phyloP scores from a whole-genome alignment of 2,888 invertebrate genomes.

The Ariolimax columbianus region DNA sequence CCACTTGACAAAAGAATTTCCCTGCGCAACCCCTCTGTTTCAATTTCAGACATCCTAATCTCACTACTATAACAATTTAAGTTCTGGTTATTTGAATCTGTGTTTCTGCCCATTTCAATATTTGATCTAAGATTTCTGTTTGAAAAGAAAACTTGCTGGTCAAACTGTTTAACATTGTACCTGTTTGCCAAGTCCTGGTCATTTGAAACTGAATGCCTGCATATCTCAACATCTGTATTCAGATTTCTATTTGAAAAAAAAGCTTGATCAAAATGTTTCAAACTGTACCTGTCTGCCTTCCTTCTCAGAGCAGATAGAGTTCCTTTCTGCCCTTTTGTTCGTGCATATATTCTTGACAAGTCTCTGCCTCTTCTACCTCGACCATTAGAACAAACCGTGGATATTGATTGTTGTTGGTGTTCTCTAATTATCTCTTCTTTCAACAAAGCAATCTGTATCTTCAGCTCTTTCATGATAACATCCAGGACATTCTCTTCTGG shows the following conservation, averaged over 20 bases:
- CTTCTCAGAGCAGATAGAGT: neutral
- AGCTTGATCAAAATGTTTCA: neutral
- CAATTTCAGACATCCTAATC: too few relatives aligned
- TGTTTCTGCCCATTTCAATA: too few relatives aligned
- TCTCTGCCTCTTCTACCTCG: neutral
- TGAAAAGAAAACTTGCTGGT: too few relatives aligned
- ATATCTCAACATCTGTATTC: neutral
- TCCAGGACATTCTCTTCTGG: conserved; percentile 40
- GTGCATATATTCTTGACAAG: neutral
- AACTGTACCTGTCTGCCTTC: neutral
- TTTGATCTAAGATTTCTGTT: too few relatives aligned
- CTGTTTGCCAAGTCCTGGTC: neutral
- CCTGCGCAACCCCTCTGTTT: too few relatives aligned
- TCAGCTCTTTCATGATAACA: conserved; percentile 43
- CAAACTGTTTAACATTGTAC: too few relatives aligned
- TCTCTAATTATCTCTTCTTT: conserved; percentile 38
- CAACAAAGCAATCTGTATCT: conserved; percentile 37
- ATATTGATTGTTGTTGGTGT: neutral
- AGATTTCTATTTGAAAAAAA: neutral
- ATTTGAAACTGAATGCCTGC: neutral
- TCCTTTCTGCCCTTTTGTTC: neutral
- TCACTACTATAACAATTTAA: neutral
- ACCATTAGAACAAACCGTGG: neutral
- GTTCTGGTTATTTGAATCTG: neutral
- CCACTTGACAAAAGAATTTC: neutral